These are phyloP conservation scores for Clistopyga incitator DNA, from an alignment of 2,888 invertebrate species.

Conservation along the genomic window DNA sequence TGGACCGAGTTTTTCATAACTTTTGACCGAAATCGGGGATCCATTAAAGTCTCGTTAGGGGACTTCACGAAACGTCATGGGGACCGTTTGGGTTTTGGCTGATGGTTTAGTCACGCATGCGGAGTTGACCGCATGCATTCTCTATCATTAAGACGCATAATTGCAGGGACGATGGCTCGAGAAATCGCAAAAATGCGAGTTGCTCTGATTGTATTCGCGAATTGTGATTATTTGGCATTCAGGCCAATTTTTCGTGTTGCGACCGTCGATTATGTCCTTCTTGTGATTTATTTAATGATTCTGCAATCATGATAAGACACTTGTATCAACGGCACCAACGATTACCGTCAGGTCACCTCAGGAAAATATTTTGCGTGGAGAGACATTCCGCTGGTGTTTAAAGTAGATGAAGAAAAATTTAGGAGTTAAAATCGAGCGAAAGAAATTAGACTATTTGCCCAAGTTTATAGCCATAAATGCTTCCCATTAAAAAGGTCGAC, in stretches of 20 bases:
- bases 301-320: not conserved
- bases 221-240: not conserved
- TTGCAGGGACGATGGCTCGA: not conserved
- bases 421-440: not conserved
- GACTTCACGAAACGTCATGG: slow-evolving; percentile 59
- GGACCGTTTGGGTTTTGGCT: slow-evolving; percentile 47
- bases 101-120: slow-evolving; percentile 67
- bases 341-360: not conserved
- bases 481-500: not conserved
- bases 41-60: slow-evolving; percentile 70
- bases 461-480: not conserved
- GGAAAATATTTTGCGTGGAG: not conserved
- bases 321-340: not conserved
- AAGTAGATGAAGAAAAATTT: not conserved
- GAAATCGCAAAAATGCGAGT: slow-evolving; percentile 4
- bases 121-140: slow-evolving; percentile 10
- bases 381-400: not conserved
- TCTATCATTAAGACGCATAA: slow-evolving; percentile 34
- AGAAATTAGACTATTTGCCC: not conserved
- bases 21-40: slow-evolving; percentile 57
- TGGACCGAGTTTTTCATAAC: slow-evolving; percentile 61
- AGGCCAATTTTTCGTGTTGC: not conserved
- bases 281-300: not conserved
- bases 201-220: not conserved
- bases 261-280: not conserved